Conservation (phyloP, 2,888 invertebrate species). For the Hemithea aestivaria region DNA sequence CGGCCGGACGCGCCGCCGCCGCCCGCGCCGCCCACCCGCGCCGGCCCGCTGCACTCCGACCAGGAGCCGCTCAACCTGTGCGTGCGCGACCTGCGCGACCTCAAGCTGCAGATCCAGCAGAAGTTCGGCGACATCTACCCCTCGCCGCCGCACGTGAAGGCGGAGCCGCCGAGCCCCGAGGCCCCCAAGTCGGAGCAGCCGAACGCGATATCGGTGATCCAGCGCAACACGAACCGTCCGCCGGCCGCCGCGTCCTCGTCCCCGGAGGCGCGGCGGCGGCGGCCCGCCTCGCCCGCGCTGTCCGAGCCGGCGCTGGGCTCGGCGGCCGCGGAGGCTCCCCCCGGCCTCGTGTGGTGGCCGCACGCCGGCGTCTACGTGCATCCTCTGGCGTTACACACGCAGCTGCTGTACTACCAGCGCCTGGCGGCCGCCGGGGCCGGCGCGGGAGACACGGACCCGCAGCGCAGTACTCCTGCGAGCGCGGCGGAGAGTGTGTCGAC, state of each 20-base stretch:
- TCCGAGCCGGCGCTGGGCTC: constrained; percentile 65
- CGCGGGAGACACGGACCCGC: constrained; percentile 44
- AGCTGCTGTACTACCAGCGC: constrained; percentile 86
- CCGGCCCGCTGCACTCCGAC: constrained; percentile 55
- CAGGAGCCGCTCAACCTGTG: constrained; percentile 92
- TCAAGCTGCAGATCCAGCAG: constrained; percentile 82
- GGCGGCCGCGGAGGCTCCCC: constrained; percentile 50
- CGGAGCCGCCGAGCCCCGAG: constrained; percentile 71
- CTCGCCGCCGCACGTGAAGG: constrained; percentile 78
- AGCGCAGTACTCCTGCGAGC: constrained; percentile 56
- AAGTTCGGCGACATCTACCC: constrained; percentile 82
- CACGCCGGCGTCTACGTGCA: constrained; percentile 85
- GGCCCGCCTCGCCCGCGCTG: constrained; percentile 53
- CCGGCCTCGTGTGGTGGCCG: constrained; percentile 84
- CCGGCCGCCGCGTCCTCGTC: constrained; percentile 69
- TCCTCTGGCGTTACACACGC: constrained; percentile 85
- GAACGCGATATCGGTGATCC: constrained; percentile 70
- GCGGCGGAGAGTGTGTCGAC: constrained; percentile 42
- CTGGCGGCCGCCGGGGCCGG: constrained; percentile 78
- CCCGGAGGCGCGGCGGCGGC: constrained; percentile 51
- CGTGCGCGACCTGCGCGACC: constrained; percentile 85
- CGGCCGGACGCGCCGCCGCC: constrained; percentile 60
- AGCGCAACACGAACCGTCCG: constrained; percentile 59
- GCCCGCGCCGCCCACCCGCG: constrained; percentile 53
- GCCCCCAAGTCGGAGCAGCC: constrained; percentile 63